These are phyloP conservation scores for Tachuris rubrigastra DNA, from an alignment of 2,113 vertebrate species.

Conservation along the genomic window DNA sequence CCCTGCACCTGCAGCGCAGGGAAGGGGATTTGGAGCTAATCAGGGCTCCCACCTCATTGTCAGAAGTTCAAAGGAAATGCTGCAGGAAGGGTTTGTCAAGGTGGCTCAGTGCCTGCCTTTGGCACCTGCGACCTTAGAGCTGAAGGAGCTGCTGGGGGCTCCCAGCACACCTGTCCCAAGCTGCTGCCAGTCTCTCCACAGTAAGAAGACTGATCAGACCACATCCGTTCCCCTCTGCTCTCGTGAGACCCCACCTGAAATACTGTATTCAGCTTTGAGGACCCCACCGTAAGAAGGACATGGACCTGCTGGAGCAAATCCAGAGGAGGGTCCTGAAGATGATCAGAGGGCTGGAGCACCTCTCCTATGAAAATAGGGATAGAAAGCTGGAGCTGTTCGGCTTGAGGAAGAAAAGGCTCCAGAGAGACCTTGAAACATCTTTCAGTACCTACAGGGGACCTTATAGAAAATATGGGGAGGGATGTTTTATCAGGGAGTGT, in stretches of 20 bases:
- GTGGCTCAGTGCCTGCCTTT: neutral
- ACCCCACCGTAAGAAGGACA: neutral
- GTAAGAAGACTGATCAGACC: neutral
- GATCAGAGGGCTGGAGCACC: neutral
- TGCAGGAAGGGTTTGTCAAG: neutral
- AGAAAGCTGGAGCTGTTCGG: neutral
- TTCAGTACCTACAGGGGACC: neutral
- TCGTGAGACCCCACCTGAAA: neutral
- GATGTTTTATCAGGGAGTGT: neutral
- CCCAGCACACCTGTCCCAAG: neutral
- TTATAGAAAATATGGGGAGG: neutral
- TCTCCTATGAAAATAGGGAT: neutral
- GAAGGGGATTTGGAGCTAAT: neutral
- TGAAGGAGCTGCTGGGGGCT: neutral
- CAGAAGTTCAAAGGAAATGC: accelerated
- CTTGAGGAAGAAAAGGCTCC: neutral
- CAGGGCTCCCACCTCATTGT: accelerated
- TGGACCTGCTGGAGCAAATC: neutral
- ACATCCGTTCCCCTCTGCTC: neutral
- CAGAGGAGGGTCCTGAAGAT: neutral
- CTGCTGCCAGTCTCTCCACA: neutral
- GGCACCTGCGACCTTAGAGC: neutral
- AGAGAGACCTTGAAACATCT: neutral
- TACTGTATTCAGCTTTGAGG: neutral
- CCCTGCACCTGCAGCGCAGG: accelerated